Conservation (phyloP, 2,888 invertebrate species). For the Caenorhabditis sinica region DNA sequence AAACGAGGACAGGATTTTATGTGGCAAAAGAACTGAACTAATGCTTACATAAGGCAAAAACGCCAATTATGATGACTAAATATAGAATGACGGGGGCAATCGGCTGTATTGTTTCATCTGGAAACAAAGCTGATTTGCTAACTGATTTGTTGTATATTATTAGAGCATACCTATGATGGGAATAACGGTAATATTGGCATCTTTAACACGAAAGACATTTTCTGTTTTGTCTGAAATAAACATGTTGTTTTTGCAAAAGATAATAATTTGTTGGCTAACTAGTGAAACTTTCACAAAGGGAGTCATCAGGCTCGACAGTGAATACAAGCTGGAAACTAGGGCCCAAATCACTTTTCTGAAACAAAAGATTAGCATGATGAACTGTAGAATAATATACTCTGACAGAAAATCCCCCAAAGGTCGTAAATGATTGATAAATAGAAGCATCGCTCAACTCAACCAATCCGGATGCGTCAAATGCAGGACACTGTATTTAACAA, state of each 20-base stretch:
- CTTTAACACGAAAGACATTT: too few species aligned
- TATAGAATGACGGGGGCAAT: conserved; percentile 28
- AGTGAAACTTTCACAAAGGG: conserved; percentile 14
- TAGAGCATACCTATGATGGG: not conserved
- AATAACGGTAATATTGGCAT: not conserved
- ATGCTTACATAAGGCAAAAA: conserved; percentile 10
- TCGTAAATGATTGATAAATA: conserved; percentile 34
- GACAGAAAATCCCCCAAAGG: not conserved
- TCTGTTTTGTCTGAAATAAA: too few species aligned
- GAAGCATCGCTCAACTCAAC: conserved; percentile 12
- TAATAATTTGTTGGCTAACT: too few species aligned
- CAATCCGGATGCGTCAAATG: conserved; percentile 27
- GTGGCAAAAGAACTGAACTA: too few species aligned
- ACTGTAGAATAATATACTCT: not conserved
- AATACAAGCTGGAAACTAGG: conserved; percentile 2
- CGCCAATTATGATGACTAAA: not conserved
- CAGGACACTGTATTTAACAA: conserved; percentile 48
- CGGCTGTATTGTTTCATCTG: not conserved
- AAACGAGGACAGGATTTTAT: not conserved
- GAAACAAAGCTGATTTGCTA: not conserved
- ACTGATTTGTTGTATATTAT: too few species aligned
- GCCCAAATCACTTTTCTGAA: conserved; percentile 35
- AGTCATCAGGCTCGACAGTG: conserved; percentile 27
- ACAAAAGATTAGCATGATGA: not conserved
- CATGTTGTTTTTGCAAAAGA: too few species aligned